These are phyloP conservation scores for Penaeus vannamei DNA, from an alignment of 1,140 invertebrate species.

Conservation along the genomic window DNA sequence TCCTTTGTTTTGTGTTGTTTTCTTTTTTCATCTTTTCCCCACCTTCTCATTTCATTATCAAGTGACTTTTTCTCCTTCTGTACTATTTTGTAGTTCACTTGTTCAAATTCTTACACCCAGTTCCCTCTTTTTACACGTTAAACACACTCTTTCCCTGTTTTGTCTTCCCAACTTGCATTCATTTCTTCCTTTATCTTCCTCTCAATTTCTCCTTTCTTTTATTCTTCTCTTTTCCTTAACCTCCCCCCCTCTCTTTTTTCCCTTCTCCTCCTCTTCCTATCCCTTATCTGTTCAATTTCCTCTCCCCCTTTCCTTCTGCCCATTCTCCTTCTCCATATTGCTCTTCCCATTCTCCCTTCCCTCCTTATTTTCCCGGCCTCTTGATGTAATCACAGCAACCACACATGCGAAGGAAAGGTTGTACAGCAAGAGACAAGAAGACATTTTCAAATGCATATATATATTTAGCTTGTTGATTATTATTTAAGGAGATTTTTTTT, in stretches of 20 bases:
- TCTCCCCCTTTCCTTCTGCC: too few relatives aligned
- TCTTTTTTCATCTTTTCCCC: background rate
- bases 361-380: too few relatives aligned
- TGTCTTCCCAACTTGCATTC: background rate
- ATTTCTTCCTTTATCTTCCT: background rate
- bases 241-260: too few relatives aligned
- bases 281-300: too few relatives aligned
- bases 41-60: background rate
- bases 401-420: too few relatives aligned
- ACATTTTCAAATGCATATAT: slow-evolving; percentile 10
- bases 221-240: too few relatives aligned
- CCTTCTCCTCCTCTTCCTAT: too few relatives aligned
- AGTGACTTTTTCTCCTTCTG: background rate
- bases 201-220: too few relatives aligned
- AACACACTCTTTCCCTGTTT: background rate
- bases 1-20: background rate
- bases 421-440: too few relatives aligned
- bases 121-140: background rate
- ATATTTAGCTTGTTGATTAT: slow-evolving; percentile 23
- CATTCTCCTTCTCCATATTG: too few relatives aligned
- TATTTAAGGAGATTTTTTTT: background rate
- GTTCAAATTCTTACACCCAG: background rate
- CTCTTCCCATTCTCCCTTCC: too few relatives aligned
- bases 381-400: too few relatives aligned
- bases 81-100: background rate